phyloP scores from a whole-genome alignment of 2,888 invertebrate species.

The Thysanoteuthis rhombus region DNA sequence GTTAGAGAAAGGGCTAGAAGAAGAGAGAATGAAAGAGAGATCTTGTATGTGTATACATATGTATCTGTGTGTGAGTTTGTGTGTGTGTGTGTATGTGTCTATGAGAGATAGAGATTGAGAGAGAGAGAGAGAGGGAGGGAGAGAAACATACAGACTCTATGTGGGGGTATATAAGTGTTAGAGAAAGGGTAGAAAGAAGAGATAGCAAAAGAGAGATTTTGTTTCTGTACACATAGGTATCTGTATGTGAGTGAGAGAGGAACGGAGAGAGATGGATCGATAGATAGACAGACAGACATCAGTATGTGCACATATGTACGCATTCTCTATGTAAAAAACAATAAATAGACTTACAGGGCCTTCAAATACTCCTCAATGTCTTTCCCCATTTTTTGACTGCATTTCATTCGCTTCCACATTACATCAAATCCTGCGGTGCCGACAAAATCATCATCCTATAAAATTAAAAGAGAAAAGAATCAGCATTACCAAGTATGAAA shows the following conservation, averaged over 20 bases:
- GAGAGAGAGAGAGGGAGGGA: not conserved
- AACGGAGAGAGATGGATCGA: too few relatives aligned
- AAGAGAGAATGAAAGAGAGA: not conserved
- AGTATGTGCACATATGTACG: not conserved
- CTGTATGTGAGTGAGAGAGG: too few relatives aligned
- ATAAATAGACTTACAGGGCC: not conserved
- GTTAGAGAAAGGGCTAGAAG: not conserved
- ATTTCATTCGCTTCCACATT: constrained; percentile 26
- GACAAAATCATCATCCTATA: constrained; percentile 20
- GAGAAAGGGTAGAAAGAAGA: too few relatives aligned
- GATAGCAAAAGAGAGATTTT: too few relatives aligned
- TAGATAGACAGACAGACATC: not conserved
- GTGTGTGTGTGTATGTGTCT: too few relatives aligned
- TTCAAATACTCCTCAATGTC: constrained; percentile 29
- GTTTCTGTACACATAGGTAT: too few relatives aligned
- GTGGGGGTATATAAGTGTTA: not conserved
- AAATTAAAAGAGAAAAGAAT: not conserved
- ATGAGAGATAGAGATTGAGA: not conserved
- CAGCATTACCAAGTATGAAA: not conserved
- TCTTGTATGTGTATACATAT: not conserved
- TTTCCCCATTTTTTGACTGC: constrained; percentile 24
- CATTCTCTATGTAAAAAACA: not conserved
- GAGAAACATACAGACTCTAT: not conserved
- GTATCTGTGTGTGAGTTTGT: too few relatives aligned
- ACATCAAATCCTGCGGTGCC: constrained; percentile 23